Evolutionary conservation across 1,140 invertebrate genomes (phyloP).

Genomic region (Orussus abietinus): DNA sequence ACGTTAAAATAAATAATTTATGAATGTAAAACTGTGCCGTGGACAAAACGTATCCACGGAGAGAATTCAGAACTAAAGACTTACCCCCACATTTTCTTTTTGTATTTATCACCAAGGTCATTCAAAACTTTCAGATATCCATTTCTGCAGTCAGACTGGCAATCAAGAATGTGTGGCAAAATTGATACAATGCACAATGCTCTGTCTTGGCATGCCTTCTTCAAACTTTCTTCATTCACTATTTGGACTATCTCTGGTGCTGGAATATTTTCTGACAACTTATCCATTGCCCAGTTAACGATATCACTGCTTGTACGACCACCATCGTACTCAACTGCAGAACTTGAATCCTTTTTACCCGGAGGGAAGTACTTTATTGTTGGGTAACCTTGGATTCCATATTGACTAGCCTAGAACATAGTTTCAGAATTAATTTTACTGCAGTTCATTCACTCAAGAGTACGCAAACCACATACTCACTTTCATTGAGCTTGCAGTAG

Average conservation of each 20-base stretch:
- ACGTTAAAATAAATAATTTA: constrained; percentile 28
- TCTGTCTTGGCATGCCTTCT: constrained; percentile 75
- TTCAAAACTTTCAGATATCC: constrained; percentile 76
- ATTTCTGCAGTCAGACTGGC: constrained; percentile 92
- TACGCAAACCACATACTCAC: constrained; percentile 18
- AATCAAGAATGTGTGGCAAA: constrained; percentile 95
- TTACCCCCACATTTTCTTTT: constrained; percentile 94
- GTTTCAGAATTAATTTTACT: constrained; percentile 2
- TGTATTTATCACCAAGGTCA: constrained; percentile 85
- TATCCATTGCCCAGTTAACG: constrained; percentile 84
- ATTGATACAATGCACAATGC: constrained; percentile 92
- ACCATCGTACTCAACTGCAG: constrained; percentile 78
- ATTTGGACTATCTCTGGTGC: constrained; percentile 81
- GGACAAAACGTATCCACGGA: constrained; percentile 3
- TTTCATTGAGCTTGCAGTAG: constrained; percentile 83
- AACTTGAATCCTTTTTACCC: constrained; percentile 71
- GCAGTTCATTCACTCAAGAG: constrained; percentile 1
- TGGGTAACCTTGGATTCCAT: constrained; percentile 88
- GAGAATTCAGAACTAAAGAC: constrained; percentile 32
- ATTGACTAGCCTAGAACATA: constrained; percentile 59
- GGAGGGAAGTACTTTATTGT: constrained; percentile 94
- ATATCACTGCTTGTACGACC: constrained; percentile 91
- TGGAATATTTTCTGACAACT: constrained; percentile 80
- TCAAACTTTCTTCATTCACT: constrained; percentile 61
- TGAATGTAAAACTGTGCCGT: too few relatives aligned